phyloP scores from a whole-genome alignment of 2,888 invertebrate genomes.

The Rotaria macrura region DNA sequence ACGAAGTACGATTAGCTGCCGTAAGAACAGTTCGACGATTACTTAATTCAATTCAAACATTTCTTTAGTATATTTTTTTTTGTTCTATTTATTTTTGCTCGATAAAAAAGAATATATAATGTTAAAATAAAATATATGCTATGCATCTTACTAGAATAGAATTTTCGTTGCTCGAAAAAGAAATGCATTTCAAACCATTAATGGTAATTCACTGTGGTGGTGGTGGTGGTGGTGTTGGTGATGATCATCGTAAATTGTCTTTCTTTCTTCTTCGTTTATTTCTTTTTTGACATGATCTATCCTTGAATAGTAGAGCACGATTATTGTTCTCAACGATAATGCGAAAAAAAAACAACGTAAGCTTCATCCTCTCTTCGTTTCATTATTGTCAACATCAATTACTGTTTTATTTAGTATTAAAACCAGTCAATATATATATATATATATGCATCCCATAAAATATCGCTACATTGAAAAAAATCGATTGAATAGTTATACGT shows the following conservation, averaged over 20 bases:
- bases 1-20: not conserved
- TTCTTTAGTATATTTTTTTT: not conserved
- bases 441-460: not conserved
- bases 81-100: too few species aligned
- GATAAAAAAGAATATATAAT: too few species aligned
- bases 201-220: too few species aligned
- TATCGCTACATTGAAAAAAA: not conserved
- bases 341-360: not conserved
- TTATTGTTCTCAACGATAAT: not conserved
- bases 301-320: not conserved
- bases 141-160: too few species aligned
- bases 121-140: too few species aligned
- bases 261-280: not conserved
- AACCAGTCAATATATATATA: not conserved
- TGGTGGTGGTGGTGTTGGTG: too few species aligned
- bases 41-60: not conserved
- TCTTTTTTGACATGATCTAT: not conserved
- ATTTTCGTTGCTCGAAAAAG: too few species aligned
- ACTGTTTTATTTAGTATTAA: not conserved
- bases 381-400: not conserved
- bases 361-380: not conserved
- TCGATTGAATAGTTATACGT: not conserved
- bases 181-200: too few species aligned
- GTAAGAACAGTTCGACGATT: not conserved
- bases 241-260: not conserved